Evolutionary conservation across 2,797 vertebrate genomes (phyloP).

Genomic region (Anabas testudineus): DNA sequence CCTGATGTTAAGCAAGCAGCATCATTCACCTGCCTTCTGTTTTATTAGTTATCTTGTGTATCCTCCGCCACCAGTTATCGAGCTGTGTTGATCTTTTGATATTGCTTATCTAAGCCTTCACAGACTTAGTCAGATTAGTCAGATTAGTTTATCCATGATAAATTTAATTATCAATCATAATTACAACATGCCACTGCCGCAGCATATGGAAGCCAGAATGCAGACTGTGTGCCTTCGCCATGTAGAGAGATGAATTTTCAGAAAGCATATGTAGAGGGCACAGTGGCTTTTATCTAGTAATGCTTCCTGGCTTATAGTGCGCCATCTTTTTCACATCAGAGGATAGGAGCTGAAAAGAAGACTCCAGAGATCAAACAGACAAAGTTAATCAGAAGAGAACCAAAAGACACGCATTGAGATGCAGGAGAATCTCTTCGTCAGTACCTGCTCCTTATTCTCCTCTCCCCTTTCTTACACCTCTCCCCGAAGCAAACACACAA

Average conservation of each 20-base stretch:
- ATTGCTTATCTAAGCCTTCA: constrained; percentile 61
- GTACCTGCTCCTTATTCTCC: constrained; percentile 68
- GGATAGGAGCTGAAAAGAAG: constrained; percentile 73
- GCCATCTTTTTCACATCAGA: constrained; percentile 73
- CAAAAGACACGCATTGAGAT: constrained; percentile 75
- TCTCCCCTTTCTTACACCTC: constrained; percentile 60
- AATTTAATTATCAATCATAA: constrained; percentile 38
- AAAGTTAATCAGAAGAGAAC: constrained; percentile 82
- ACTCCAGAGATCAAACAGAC: constrained; percentile 83
- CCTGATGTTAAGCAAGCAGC: constrained; percentile 62
- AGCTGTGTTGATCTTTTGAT: constrained; percentile 69
- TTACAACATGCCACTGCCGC: constrained; percentile 37
- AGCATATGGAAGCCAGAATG: constrained; percentile 38
- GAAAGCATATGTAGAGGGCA: constrained; percentile 68
- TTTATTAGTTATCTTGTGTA: constrained; percentile 63
- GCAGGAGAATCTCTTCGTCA: constrained; percentile 64
- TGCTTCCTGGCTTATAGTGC: constrained; percentile 67
- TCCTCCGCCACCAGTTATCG: constrained; percentile 69
- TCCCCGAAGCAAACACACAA: constrained; percentile 71
- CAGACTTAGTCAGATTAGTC: constrained; percentile 72
- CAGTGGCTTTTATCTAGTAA: constrained; percentile 76
- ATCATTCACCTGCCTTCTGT: constrained; percentile 62
- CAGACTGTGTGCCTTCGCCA: constrained; percentile 39
- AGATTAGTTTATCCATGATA: constrained; percentile 48
- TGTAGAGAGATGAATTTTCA: constrained; percentile 69